Conservation (phyloP, 2,888 invertebrate genomes). For the Pyrrhosoma nymphula region DNA sequence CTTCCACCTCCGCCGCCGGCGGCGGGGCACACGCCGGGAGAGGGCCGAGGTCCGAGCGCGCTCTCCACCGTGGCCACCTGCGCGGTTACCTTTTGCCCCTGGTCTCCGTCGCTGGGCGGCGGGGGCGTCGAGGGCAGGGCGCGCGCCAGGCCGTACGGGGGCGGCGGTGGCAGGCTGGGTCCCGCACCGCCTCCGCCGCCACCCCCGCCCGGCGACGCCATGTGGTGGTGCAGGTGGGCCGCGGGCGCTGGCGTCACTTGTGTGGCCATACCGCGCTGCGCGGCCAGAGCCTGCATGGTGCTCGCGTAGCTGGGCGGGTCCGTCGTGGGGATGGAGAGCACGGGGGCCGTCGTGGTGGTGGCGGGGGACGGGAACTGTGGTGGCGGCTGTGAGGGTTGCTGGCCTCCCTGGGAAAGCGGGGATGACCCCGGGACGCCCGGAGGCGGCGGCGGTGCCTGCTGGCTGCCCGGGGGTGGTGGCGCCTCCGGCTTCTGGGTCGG, state of each 20-base stretch:
- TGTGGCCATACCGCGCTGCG: slow-evolving; percentile 80
- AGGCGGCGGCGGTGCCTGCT: slow-evolving; percentile 70
- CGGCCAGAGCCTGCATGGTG: slow-evolving; percentile 91
- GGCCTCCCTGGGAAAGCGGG: not conserved
- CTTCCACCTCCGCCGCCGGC: not conserved
- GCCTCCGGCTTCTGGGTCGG: slow-evolving; percentile 69
- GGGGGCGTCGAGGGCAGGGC: slow-evolving; percentile 75
- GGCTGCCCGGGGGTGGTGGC: slow-evolving; percentile 35
- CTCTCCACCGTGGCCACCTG: slow-evolving; percentile 78
- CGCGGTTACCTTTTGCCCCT: slow-evolving; percentile 73
- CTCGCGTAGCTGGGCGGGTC: slow-evolving; percentile 96
- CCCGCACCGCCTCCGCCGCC: not conserved
- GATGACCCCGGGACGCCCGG: not conserved
- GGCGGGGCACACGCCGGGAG: slow-evolving; percentile 74
- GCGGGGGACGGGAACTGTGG: slow-evolving; percentile 71
- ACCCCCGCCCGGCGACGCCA: slow-evolving; percentile 69
- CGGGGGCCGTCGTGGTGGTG: slow-evolving; percentile 80
- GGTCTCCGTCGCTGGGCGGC: slow-evolving; percentile 71
- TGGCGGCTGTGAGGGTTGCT: slow-evolving; percentile 71
- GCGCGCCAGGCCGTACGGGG: slow-evolving; percentile 83
- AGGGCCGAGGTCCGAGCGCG: slow-evolving; percentile 78
- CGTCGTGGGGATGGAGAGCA: slow-evolving; percentile 80
- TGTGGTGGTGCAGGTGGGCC: slow-evolving; percentile 80
- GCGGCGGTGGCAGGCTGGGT: slow-evolving; percentile 82
- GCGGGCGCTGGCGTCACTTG: slow-evolving; percentile 70